A percentile compares a stretch with the other conserved stretches of the same genome.
phyloP scores from a whole-genome alignment of 2,888 invertebrate species.

The Oxyteleia sp. region DNA sequence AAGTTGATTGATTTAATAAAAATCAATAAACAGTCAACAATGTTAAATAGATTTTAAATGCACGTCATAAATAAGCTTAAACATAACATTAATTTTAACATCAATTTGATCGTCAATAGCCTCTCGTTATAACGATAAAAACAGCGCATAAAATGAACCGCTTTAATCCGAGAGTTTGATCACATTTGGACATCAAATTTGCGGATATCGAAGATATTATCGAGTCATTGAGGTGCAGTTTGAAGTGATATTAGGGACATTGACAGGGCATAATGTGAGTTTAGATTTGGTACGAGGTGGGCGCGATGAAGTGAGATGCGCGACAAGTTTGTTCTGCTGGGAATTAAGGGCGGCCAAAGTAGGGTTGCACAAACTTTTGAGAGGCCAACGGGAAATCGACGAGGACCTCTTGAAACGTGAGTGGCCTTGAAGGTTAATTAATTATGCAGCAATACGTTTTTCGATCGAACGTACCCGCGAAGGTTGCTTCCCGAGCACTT shows the following conservation, averaged over 20 bases:
- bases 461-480: constrained; percentile 62
- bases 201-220: constrained; percentile 1
- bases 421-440: constrained; percentile 69
- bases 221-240: constrained; percentile 5
- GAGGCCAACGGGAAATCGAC: constrained; percentile 39
- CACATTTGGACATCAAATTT: background rate
- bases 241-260: constrained; percentile 21
- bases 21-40: no score
- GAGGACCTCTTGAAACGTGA: constrained; percentile 42
- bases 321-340: constrained; percentile 11
- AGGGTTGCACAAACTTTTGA: constrained; percentile 34
- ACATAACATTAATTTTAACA: no score
- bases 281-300: constrained; percentile 8
- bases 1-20: no score
- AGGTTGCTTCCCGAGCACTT: constrained; percentile 61
- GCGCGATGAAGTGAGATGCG: constrained; percentile 17
- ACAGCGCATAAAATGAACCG: no score
- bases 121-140: no score
- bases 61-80: no score
- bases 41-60: no score
- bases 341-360: constrained; percentile 9
- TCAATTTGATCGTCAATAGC: no score
- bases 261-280: constrained; percentile 7
- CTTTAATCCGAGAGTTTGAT: background rate
- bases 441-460: constrained; percentile 69